Evolutionary conservation across 1,140 invertebrate genomes (phyloP).

Genomic region (Drusus annulatus): DNA sequence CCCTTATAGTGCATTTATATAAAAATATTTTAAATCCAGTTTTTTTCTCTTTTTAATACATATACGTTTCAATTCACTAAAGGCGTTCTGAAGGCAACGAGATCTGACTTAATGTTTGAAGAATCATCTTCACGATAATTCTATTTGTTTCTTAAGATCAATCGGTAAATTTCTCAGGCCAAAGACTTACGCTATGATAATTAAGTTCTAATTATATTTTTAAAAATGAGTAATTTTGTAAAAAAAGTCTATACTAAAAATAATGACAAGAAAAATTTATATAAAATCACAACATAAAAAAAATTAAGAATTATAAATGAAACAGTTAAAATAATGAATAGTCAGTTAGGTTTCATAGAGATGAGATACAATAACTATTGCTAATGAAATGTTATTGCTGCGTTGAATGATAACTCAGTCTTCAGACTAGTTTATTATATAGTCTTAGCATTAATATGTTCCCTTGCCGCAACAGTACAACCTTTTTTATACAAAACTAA

Average conservation of each 20-base stretch:
- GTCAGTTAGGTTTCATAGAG: too few relatives aligned
- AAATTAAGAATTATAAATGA: too few relatives aligned
- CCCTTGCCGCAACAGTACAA: too few relatives aligned
- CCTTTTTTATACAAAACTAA: too few relatives aligned
- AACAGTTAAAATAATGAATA: too few relatives aligned
- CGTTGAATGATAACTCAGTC: too few relatives aligned
- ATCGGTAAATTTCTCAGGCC: not conserved
- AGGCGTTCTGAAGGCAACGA: conserved; percentile 30
- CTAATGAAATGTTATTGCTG: too few relatives aligned
- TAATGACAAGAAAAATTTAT: conserved; percentile 17
- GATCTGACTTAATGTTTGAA: not conserved
- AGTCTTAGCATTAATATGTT: too few relatives aligned
- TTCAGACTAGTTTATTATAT: too few relatives aligned
- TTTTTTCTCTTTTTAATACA: not conserved
- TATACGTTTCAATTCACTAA: not conserved
- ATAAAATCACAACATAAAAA: conserved; percentile 15
- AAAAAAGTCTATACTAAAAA: conserved; percentile 3
- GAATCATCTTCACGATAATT: not conserved
- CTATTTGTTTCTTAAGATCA: conserved; percentile 9
- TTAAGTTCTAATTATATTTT: not conserved
- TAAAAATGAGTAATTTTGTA: conserved; percentile 16
- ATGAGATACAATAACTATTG: too few relatives aligned
- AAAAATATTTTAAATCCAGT: not conserved
- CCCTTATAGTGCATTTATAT: not conserved
- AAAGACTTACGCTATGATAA: not conserved